Base-by-base conservation (phyloP, 1,140 invertebrate species). In the Pseudomyrmex gracilis region DNA sequence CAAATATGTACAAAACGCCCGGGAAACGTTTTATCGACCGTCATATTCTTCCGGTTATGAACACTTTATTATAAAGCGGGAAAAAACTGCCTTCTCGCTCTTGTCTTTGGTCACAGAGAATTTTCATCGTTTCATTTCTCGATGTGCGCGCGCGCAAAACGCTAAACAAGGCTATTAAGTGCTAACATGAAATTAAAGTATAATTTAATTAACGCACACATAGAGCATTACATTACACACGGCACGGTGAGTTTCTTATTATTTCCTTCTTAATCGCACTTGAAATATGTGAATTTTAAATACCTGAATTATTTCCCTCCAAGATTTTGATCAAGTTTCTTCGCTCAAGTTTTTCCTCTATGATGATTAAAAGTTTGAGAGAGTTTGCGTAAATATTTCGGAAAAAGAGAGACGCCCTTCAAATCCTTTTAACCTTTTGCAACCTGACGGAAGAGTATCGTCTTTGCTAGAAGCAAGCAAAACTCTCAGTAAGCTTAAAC, bases 1-100 rank as follows among this genome's bases (percentile, higher is more conserved):
- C 90, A 91, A 91, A 90, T 91, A 87, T 90, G 76, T 91, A 91
- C 85, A 87, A 91, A 90, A 87, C 90, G 74, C 57, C 68, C 74
- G 76, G 49, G 84, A 86, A 86, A 83, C 83, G 73, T 58, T 90
- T 86, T 84, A 73, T 64, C 67, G 53, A 15, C 85, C 86, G 53
- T 90, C 84, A 77, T 88, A 77, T 88, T 84, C 84, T 82, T 83
- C 34, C 82, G 87, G 74, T 89, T 85, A 34, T 47, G 53, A 71
- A 73, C 20, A 22, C 22, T 51, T 51, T 77, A 66, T 78, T 57
- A 57, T 17, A 68, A 78, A 57, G 51, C 64, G 15, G 9, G 12
- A 58, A 2, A 58, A 2, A 45, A 20, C 43, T 20, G 51, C 5
- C 15, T 34, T 12, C 13, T n/a, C 10, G 5, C 34, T 34, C 47